phyloP scores from a whole-genome alignment of 2,113 vertebrate species.

The Chloroceryle aenea region DNA sequence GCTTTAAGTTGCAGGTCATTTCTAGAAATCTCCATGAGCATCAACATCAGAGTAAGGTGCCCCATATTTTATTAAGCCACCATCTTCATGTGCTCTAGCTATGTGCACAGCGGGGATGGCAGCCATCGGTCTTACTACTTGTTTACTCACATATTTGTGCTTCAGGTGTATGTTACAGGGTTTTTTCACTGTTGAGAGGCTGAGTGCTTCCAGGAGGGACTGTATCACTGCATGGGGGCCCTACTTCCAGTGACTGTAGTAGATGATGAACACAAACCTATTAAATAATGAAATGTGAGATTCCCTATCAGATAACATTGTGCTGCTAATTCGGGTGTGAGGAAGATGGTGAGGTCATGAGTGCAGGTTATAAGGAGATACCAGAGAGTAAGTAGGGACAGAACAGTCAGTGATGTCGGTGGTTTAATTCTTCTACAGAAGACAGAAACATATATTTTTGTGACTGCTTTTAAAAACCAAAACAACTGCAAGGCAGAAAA shows the following conservation, averaged over 20 bases:
- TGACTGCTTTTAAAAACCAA: background rate
- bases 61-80: background rate
- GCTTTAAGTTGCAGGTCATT: background rate
- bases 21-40: background rate
- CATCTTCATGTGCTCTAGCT: background rate
- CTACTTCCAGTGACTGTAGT: background rate
- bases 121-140: accelerated
- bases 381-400: background rate
- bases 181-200: background rate
- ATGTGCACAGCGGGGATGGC: background rate
- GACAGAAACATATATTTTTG: background rate
- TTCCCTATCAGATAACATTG: background rate
- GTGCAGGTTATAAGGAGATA: background rate
- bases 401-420: accelerated
- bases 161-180: background rate
- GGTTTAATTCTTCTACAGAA: background rate
- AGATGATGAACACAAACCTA: slow-evolving; percentile 2
- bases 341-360: background rate
- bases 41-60: background rate
- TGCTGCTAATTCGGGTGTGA: slow-evolving; percentile 37
- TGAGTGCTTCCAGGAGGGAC: background rate
- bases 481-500: background rate
- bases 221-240: background rate
- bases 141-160: background rate
- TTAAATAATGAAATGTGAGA: slow-evolving; percentile 41